Conservation (phyloP, 1,140 invertebrate genomes). For the Aphelenchoides avenae region DNA sequence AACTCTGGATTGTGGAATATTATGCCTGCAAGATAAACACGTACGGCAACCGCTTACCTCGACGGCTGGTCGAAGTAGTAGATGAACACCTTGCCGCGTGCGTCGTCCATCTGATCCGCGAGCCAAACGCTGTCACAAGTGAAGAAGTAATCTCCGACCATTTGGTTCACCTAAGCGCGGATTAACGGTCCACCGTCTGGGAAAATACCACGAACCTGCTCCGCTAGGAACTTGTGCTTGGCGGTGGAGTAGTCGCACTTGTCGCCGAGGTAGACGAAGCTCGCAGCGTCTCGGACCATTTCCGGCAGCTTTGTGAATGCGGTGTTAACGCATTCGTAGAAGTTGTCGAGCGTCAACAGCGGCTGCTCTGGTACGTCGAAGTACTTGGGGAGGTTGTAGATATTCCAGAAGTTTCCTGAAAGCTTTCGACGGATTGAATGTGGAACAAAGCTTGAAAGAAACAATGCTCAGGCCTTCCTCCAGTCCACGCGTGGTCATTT, state of each 20-base stretch:
- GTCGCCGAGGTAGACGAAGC: constrained; percentile 54
- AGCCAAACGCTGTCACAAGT: constrained; percentile 57
- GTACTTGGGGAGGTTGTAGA: constrained; percentile 55
- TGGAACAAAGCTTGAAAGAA: no score
- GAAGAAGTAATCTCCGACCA: constrained; percentile 57
- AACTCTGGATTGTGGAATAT: no score
- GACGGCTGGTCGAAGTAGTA: constrained; percentile 58
- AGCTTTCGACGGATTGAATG: no score
- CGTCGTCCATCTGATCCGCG: constrained; percentile 52
- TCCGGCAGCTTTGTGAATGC: constrained; percentile 45
- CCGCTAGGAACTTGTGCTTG: constrained; percentile 44
- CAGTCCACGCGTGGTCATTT: no score
- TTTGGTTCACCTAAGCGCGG: constrained; percentile 56
- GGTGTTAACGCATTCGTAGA: constrained; percentile 51
- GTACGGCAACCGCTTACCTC: no score
- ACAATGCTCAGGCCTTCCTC: no score
- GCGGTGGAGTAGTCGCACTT: constrained; percentile 40
- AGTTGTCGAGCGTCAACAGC: constrained; percentile 39
- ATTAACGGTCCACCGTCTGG: constrained; percentile 7
- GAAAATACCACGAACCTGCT: constrained; percentile 38
- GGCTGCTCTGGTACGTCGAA: constrained; percentile 54
- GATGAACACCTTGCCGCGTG: constrained; percentile 48
- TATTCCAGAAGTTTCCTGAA: constrained; percentile 57
- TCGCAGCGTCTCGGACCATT: constrained; percentile 51
- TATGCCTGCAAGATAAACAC: no score